phyloP scores from a whole-genome alignment of 2,797 vertebrate genomes.

The Enteromius radiatus region DNA sequence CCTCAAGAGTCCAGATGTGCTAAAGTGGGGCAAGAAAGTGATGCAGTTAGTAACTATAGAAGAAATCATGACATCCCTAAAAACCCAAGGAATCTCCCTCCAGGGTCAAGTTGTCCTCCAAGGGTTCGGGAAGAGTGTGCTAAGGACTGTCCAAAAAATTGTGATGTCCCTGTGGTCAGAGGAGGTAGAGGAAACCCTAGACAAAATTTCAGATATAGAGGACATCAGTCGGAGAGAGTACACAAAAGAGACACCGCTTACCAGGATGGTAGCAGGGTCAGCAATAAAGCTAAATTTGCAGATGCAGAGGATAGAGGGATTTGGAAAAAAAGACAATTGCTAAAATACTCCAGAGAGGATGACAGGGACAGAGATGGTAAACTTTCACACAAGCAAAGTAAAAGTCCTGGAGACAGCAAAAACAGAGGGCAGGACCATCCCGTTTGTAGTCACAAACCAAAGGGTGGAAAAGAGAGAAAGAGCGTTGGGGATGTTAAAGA shows the following conservation, averaged over 20 bases:
- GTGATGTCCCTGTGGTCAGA: constrained; percentile 16
- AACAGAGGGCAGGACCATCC: constrained; percentile 21
- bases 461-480: constrained; percentile 7
- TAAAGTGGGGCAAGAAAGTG: constrained; percentile 58
- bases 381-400: constrained; percentile 3
- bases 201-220: constrained; percentile 43
- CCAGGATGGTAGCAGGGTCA: not conserved
- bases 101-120: constrained; percentile 69
- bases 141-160: constrained; percentile 26
- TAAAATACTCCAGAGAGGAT: constrained; percentile 32
- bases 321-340: constrained; percentile 45
- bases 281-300: constrained; percentile 24
- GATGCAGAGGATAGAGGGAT: constrained; percentile 17
- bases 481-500: not conserved
- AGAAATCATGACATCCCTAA: constrained; percentile 67
- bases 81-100: constrained; percentile 73
- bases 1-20: constrained; percentile 68
- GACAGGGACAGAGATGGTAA: constrained; percentile 31
- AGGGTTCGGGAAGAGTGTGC: constrained; percentile 66
- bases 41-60: constrained; percentile 61
- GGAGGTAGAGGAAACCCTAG: constrained; percentile 30
- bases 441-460: constrained; percentile 28
- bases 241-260: constrained; percentile 26
- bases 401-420: constrained; percentile 31
- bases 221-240: constrained; percentile 40